Conservation (phyloP, 2,113 vertebrate species). For the Melanerpes formicivorus region DNA sequence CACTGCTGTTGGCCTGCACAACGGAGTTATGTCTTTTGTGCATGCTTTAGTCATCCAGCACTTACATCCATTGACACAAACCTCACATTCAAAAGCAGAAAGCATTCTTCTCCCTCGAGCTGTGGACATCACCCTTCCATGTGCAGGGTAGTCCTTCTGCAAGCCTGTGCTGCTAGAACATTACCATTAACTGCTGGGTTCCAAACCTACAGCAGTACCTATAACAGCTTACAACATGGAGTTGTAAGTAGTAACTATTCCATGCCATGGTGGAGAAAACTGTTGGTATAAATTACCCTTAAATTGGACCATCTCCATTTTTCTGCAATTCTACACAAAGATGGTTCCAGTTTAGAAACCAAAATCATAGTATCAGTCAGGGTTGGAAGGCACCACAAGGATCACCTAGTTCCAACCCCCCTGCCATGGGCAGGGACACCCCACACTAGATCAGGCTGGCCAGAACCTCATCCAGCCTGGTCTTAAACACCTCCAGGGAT, state of each 20-base stretch:
- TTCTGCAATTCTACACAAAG: neutral
- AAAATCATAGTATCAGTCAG: neutral
- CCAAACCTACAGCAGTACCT: neutral
- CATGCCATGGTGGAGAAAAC: neutral
- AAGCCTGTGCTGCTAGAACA: neutral
- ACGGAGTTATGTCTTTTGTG: neutral
- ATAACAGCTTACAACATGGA: neutral
- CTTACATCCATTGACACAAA: neutral
- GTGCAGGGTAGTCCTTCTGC: neutral
- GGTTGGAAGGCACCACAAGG: too few relatives aligned
- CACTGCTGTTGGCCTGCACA: neutral
- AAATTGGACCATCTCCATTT: neutral
- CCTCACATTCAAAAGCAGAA: neutral
- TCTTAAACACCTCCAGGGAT: too few relatives aligned
- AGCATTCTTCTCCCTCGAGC: neutral
- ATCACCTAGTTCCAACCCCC: too few relatives aligned
- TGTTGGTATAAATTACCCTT: rapidly evolving
- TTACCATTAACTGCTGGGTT: neutral
- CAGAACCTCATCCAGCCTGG: too few relatives aligned
- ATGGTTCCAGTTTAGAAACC: neutral
- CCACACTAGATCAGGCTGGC: too few relatives aligned
- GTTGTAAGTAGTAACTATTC: neutral
- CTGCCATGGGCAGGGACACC: too few relatives aligned
- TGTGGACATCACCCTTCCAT: neutral
- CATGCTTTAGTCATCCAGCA: neutral